Evolutionary conservation across 2,113 vertebrate species (phyloP).

Genomic region (Campylomormyrus numenius): DNA sequence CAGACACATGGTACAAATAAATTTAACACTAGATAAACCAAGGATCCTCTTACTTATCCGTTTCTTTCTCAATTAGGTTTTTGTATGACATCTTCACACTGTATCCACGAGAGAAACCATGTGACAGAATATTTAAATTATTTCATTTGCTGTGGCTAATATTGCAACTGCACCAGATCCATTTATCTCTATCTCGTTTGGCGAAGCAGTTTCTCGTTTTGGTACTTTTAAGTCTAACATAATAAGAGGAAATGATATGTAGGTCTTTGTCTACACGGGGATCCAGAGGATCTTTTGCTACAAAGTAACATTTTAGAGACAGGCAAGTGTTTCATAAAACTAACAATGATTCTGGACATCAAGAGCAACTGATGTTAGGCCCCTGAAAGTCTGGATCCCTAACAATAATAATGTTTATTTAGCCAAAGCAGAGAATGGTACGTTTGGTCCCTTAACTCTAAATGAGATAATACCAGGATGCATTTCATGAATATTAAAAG

Average conservation of each 20-base stretch:
- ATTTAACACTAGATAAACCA: neutral
- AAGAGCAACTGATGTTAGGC: neutral
- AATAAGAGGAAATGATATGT: neutral
- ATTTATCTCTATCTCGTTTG: neutral
- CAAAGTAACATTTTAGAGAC: neutral
- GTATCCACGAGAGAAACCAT: neutral
- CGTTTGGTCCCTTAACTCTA: neutral
- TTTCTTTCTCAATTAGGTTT: neutral
- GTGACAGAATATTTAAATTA: neutral
- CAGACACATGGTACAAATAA: neutral
- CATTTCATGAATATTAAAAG: constrained; percentile 1
- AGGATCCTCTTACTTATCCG: neutral
- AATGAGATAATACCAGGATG: neutral
- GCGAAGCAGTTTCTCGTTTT: neutral
- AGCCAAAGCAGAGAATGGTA: constrained; percentile 1
- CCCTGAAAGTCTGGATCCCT: neutral
- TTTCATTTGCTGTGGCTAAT: neutral
- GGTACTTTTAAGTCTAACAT: neutral
- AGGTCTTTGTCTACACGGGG: neutral
- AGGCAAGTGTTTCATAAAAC: neutral
- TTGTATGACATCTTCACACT: neutral
- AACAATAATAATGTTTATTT: constrained; percentile 1
- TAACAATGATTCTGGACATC: neutral
- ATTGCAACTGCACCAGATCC: neutral
- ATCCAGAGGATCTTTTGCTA: neutral